Base-by-base conservation (phyloP, 92 coral and sea anemone species). In the Actinostola sp. region DNA sequence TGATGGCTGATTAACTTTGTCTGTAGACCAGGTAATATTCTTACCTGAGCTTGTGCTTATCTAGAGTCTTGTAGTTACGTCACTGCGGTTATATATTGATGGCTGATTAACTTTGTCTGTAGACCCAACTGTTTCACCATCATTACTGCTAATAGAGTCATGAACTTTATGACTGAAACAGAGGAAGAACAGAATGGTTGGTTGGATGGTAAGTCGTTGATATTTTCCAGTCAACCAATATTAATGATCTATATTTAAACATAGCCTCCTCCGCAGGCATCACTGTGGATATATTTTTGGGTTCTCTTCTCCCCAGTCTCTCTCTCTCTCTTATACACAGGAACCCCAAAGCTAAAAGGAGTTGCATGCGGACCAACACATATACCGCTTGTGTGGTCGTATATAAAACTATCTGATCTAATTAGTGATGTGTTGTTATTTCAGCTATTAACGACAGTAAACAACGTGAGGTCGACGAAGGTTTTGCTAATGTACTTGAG, bases 111-210 rank as follows among this genome's bases (percentile, higher is more conserved):
- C 3, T 23, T 70, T 69, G 17, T 68, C 79, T 85, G 26, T 50
- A 92, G 98, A 75, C 82, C 92, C 0, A 93, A 93, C 78, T 90
- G 92, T 50, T 93, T 93, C 74, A 93, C 98, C 25, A 73, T 93
- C 0, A 93, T 93, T 72, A 93, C 98, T 19, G 92, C 98, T 25
- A 93, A 93, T 77, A 82, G 98, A 34, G 88, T 93, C 27, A 83
- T 93, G 88, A 91, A 89, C 75, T 91, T 93, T 60, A 88, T 92
- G 62, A 80, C 97, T 30, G 98, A 93, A 21, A 54, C 98, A 13
- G 81, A 70, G 12, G 97, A 93, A 19, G 98, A 93, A n/a, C 81
- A 89, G 29, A 84, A 73, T 32, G 61, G 85, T 56, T 93, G 98
- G 98, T 89, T 93, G 0, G 86, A 93, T 60, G 98, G 98, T 93